A percentile compares a stretch with the other conserved stretches of the same genome.
phyloP scores from a whole-genome alignment of 2,797 vertebrate genomes.

The Spinus olivaceus region DNA sequence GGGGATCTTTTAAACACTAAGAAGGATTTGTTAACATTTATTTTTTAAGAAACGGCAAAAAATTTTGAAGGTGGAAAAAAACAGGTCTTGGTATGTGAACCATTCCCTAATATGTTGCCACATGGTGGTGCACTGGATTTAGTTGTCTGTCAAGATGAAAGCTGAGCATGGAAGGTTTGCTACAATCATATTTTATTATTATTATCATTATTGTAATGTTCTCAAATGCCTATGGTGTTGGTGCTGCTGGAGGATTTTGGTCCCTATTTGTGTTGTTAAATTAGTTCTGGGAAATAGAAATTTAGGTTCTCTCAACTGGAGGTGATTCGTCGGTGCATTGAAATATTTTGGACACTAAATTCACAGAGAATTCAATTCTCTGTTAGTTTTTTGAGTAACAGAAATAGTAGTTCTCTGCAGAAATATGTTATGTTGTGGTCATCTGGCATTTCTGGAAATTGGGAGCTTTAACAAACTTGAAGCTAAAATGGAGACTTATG shows the following conservation, averaged over 20 bases:
- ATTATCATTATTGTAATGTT: background rate
- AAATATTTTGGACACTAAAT: background rate
- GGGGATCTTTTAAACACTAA: background rate
- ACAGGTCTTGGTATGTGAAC: background rate
- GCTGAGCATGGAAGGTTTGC: slow-evolving; percentile 14
- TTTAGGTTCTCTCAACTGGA: background rate
- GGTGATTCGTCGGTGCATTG: accelerated
- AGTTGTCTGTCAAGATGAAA: slow-evolving; percentile 48
- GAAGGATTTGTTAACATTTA: background rate
- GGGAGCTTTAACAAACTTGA: background rate
- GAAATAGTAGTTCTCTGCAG: background rate
- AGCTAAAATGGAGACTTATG: background rate
- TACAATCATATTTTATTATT: background rate
- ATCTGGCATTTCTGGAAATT: background rate
- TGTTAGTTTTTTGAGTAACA: background rate
- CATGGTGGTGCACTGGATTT: slow-evolving; percentile 66
- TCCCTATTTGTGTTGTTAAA: background rate
- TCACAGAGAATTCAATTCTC: background rate
- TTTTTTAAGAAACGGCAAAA: background rate
- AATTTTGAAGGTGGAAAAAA: background rate
- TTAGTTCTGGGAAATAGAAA: background rate
- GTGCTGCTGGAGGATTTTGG: background rate
- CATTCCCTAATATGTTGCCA: slow-evolving; percentile 29
- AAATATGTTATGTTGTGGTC: background rate
- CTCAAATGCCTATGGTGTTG: background rate